Base-by-base conservation (phyloP, 2,113 vertebrate species). In the Galeopterus variegatus region DNA sequence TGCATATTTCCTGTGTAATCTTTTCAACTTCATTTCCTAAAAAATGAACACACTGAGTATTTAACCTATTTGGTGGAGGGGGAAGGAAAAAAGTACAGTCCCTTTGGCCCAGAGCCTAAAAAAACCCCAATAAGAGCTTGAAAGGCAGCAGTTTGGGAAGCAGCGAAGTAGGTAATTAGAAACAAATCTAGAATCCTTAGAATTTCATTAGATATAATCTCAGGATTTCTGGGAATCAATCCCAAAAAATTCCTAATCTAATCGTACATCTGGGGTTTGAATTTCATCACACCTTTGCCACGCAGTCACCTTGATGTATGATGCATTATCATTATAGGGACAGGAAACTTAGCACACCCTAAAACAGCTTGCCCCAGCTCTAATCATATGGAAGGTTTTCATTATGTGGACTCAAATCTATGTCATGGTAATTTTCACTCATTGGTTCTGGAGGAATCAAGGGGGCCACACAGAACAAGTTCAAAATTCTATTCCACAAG, bases 1-100 rank as follows among this genome's bases (percentile, higher is more conserved):
- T 96, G 97, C 92, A 92, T 83, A 97, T 96, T 98, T 98, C 94
- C 97, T 98, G 97, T 97, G 97, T 97, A 97, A 98, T 97, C 92
- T 96, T 97, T 98, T 96, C 92, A 94, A 97, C 80, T 97, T 97
- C 92, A 91, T 97, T 95, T 97, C 93, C 93, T 94, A 91, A 98
- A 97, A 98, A 97, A 88, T 80, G 96, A 96, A 77, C 70, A 94
- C 60, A 72, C 17, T 73, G 65, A 96, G 65, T 92, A 95, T 98
- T 98, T 96, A 96, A 95, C 82, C 62, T 92, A 88, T 93, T 88
- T 94, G 90, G 92, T 84, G 54, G 76, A 65, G 4, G 52, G 2
- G 28, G 1, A 5, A 8, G 41, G 62, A 64, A 80, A 54, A 56
- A 91, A 77, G 56, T 88, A 62, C 23, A 88, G 93, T 92, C 33